Conservation (phyloP, 2,888 invertebrate species). For the Cosmorhoe ocellata region DNA sequence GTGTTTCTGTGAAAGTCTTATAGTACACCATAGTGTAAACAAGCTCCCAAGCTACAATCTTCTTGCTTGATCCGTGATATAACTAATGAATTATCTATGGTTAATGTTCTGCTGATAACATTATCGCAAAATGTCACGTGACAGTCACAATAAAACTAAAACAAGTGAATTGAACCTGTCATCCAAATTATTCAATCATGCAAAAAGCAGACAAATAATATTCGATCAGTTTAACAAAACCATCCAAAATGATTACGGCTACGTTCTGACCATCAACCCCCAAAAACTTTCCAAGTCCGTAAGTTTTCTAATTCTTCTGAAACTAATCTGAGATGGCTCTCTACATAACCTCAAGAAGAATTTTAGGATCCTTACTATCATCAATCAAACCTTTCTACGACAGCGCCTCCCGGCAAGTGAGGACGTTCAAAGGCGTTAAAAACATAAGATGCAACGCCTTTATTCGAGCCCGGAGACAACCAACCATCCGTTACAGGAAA, state of each 20-base stretch:
- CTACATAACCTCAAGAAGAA: constrained; percentile 6
- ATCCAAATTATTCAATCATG: too few species aligned
- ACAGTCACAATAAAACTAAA: too few species aligned
- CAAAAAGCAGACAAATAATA: too few species aligned
- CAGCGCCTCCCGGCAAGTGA: background rate
- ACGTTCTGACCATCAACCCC: background rate
- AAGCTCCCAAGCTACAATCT: too few species aligned
- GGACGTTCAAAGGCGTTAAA: constrained; percentile 1
- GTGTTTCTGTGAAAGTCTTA: too few species aligned
- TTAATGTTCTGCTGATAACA: too few species aligned
- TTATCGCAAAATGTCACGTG: too few species aligned
- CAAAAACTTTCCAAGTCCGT: background rate
- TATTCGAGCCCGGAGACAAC: background rate
- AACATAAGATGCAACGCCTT: constrained; percentile 12
- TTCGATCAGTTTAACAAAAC: background rate
- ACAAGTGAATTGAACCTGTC: too few species aligned
- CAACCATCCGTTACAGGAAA: constrained; percentile 5
- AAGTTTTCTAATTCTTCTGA: constrained; percentile 2
- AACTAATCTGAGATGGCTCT: constrained; percentile 9
- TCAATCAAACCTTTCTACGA: background rate
- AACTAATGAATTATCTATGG: too few species aligned
- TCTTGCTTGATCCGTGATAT: too few species aligned
- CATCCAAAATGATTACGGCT: constrained; percentile 1
- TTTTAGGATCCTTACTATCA: constrained; percentile 4
- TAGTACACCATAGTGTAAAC: too few species aligned